Evolutionary conservation across 2,797 vertebrate species (phyloP), one percentile per base, ranked within the genome.

Genomic region (Hirundo rustica): DNA sequence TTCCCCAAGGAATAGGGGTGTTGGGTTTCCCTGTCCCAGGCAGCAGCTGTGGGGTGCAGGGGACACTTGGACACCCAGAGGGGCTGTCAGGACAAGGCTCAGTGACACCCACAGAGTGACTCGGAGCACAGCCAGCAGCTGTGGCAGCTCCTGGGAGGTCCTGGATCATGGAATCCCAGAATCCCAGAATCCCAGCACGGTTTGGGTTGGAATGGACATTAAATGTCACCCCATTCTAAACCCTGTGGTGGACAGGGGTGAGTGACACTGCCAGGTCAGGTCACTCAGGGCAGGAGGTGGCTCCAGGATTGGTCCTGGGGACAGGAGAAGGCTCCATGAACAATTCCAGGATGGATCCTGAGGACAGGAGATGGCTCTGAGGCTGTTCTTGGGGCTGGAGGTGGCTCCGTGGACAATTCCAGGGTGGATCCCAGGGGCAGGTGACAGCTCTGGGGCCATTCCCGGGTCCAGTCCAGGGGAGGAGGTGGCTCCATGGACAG

Each of bases 1-100:
- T 26, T 32, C 23, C 13, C 5, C 29, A 2, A 40, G 48, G 55
- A 22, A 20, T 0, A 0, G 13, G 25, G 25, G 16, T 4, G 36
- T 27, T 5, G 51, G 27, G 40, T 47, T 5, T 40, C 30, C 36
- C 36, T 8, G 16, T 73, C 29, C 40, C 88, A 34, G 55, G 19
- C 58, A 45, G 71, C 12, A 21, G 72, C 55, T 30, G 21, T 11
- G 48, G 51, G 11, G 47, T 10, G 36, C 36, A 44, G 67, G 30
- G 57, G 12, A 38, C 30, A 5, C 25, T 8, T 2, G 32, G 48
- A 18, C 58, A 60, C 50, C 25, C 5, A 0, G 13, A 45, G 36
- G 55, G 47, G 67, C 54, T 42, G 9, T 2, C 23, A 29, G 67
- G 62, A 42, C 53, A 34, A 15, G 47, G 47, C 48, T 60, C 7